phyloP scores from a whole-genome alignment of 2,113 vertebrate genomes.

The Archilochus colubris region DNA sequence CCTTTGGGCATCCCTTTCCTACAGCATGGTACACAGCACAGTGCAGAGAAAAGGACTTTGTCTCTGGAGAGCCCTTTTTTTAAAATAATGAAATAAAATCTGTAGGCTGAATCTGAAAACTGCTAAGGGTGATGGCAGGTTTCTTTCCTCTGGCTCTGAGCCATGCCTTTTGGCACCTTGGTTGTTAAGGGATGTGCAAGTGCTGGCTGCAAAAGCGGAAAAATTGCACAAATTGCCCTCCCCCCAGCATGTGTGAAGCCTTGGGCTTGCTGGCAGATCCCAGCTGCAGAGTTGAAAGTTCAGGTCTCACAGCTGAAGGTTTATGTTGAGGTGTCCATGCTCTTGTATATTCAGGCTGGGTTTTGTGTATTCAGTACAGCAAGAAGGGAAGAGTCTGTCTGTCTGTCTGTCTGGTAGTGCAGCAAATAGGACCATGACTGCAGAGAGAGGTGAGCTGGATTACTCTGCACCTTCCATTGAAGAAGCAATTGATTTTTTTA shows the following conservation, averaged over 20 bases:
- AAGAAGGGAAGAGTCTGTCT: background rate
- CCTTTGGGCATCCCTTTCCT: background rate
- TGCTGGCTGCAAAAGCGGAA: background rate
- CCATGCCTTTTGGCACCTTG: background rate
- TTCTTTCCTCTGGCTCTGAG: background rate
- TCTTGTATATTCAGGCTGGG: background rate
- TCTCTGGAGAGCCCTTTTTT: background rate
- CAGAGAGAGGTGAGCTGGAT: background rate
- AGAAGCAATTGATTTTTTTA: background rate
- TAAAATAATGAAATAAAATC: background rate
- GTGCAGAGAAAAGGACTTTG: background rate
- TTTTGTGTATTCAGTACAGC: background rate
- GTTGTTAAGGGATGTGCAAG: background rate
- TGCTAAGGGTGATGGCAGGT: background rate
- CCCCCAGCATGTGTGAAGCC: background rate
- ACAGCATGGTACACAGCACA: background rate
- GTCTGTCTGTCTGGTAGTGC: background rate
- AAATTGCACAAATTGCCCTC: background rate
- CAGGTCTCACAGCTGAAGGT: background rate
- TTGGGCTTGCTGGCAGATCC: background rate
- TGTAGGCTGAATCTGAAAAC: background rate
- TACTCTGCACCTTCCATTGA: background rate
- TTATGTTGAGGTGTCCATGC: background rate
- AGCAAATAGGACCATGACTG: background rate
- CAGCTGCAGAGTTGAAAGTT: background rate